Percentiles rank a stretch among this genome's conserved stretches.
These are phyloP conservation scores for Tachina lurida DNA, from an alignment of 2,888 invertebrate species.

Conservation along the genomic window DNA sequence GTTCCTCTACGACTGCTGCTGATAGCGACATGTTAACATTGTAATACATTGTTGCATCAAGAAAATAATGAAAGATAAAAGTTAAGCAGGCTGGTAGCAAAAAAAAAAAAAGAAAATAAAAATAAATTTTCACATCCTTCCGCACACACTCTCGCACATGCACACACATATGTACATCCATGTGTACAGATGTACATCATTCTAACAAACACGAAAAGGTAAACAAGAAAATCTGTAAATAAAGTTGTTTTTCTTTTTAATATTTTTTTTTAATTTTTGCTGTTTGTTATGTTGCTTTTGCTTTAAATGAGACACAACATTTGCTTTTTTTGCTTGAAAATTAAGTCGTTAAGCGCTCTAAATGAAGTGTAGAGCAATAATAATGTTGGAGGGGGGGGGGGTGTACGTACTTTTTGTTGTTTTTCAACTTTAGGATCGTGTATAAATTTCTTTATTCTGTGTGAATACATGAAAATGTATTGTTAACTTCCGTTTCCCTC, in stretches of 20 bases:
- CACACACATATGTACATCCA: not conserved
- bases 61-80: constrained; percentile 67
- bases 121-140: constrained; percentile 14
- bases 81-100: constrained; percentile 36
- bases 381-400: too few relatives aligned
- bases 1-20: constrained; percentile 53
- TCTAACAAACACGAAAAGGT: constrained; percentile 56
- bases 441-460: constrained; percentile 8
- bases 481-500: constrained; percentile 69
- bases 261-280: constrained; percentile 9
- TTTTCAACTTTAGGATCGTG: constrained; percentile 44
- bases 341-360: constrained; percentile 36
- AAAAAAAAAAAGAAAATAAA: constrained; percentile 12
- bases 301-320: constrained; percentile 45
- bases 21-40: constrained; percentile 71
- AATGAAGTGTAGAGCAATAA: constrained; percentile 57
- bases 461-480: constrained; percentile 64
- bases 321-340: constrained; percentile 50
- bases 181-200: not conserved
- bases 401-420: not conserved
- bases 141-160: not conserved
- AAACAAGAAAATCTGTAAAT: constrained; percentile 61
- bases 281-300: constrained; percentile 19
- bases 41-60: constrained; percentile 70
- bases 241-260: constrained; percentile 37